Percentiles rank a stretch among this genome's conserved stretches.
Evolutionary conservation across 1,140 invertebrate genomes (phyloP).

Genomic region (Neoseiulus cucumeris): DNA sequence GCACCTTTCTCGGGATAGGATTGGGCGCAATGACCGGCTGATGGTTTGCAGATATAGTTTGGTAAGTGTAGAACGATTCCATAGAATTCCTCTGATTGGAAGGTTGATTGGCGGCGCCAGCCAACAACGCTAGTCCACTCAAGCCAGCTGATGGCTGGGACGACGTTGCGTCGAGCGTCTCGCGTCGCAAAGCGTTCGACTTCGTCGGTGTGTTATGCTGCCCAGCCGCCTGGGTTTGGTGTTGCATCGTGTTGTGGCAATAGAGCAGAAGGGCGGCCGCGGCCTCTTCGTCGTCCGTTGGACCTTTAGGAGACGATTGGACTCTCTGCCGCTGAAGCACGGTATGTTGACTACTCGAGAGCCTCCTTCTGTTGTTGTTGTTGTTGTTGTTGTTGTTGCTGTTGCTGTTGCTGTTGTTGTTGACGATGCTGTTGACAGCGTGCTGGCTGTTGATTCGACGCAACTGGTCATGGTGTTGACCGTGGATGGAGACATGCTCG

Average conservation of each 20-base stretch:
- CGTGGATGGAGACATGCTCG: background rate
- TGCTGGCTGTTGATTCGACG: background rate
- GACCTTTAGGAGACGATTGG: background rate
- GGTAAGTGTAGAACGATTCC: background rate
- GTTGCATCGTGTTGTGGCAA: constrained; percentile 8
- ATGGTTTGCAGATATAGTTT: background rate
- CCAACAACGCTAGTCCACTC: background rate
- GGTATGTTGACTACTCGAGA: no score
- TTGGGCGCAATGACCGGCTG: background rate
- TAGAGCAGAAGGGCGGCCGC: background rate
- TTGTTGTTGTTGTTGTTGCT: background rate
- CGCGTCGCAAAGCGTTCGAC: background rate
- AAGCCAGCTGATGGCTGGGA: background rate
- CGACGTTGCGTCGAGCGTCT: background rate
- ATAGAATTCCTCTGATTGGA: background rate
- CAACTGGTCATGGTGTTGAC: background rate
- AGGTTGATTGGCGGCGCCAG: background rate
- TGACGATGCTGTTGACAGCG: background rate
- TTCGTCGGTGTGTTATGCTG: background rate
- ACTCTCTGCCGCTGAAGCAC: no score
- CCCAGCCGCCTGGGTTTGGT: constrained; percentile 4
- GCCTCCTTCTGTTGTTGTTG: no score
- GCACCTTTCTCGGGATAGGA: background rate
- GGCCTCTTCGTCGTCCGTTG: constrained; percentile 9
- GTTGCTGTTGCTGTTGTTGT: background rate